Percentiles rank a stretch among this genome's conserved stretches.
phyloP scores from a whole-genome alignment of 2,797 vertebrate species.

The Sebastes dallii region DNA sequence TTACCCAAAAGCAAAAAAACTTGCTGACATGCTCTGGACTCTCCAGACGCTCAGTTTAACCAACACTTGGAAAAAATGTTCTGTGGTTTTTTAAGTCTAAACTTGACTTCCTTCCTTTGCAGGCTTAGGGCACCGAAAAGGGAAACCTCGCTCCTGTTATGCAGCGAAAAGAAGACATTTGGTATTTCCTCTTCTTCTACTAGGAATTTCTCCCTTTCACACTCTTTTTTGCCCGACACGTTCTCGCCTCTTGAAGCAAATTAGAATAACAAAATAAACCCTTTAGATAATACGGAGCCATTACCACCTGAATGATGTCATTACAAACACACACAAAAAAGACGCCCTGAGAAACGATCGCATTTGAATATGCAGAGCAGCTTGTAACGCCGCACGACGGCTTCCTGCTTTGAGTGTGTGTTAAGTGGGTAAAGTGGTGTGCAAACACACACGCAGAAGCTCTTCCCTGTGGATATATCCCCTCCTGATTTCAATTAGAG shows the following conservation, averaged over 20 bases:
- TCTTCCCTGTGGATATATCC: conserved; percentile 21
- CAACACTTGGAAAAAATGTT: conserved; percentile 55
- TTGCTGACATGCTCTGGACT: conserved; percentile 29
- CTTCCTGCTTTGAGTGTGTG: conserved; percentile 39
- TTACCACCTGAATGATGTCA: conserved; percentile 24
- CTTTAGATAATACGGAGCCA: neutral
- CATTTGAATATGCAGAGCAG: conserved; percentile 24
- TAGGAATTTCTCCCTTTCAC: neutral
- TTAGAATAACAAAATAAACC: conserved; percentile 3
- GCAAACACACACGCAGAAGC: neutral
- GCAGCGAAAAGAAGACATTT: conserved; percentile 29
- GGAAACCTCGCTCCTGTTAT: conserved; percentile 51
- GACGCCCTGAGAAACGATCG: neutral
- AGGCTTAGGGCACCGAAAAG: conserved; percentile 30
- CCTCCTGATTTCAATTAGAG: conserved; percentile 47
- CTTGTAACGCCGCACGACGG: conserved; percentile 16
- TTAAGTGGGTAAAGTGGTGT: conserved; percentile 20
- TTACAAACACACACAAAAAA: conserved; percentile 19
- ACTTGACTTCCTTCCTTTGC: conserved; percentile 65
- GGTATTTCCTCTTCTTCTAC: conserved; percentile 20
- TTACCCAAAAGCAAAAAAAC: neutral
- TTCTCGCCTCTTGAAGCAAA: neutral
- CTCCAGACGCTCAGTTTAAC: conserved; percentile 25
- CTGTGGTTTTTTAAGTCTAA: conserved; percentile 65
- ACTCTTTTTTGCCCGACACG: neutral